Base-by-base conservation (phyloP, 1,140 invertebrate genomes). In the Conus betulinus region DNA sequence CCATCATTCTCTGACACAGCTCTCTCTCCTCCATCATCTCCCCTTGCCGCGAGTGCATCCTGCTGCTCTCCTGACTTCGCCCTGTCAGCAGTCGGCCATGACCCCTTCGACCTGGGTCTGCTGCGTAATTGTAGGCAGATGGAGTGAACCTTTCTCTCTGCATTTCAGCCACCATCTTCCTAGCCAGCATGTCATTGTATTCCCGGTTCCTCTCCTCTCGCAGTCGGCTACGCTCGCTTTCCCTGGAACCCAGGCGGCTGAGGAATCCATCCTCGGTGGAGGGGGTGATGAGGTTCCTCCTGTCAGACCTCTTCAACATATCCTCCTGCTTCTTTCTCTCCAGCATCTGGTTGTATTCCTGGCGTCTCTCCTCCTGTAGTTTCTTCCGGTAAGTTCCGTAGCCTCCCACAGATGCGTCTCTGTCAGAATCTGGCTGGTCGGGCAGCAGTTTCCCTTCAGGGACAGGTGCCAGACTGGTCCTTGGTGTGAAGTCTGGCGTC, bases 261-360 rank as follows among this genome's bases (percentile, higher is more conserved):
- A 81, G 15, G 39, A 81, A 81, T 20, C 79, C 79, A 23, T 23
- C 39, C n/a, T 27, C 76, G 39, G 27, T 51, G 3, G 79, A 51
- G 4, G 79, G 79, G 3, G 79, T 81, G 39, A 7, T 53, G 51
- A 53, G 4, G 17, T 53, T 51, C 17, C 15, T 39, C 39, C 51
- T 71, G 11, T 71, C 23, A 7, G 67, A 17, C 67, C 67, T 71
- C 23, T n/a, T 71, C 17, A 23, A 51, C 51, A 13, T 0, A 0
- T 81, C 79, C 15, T 81, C 39, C 13, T 55, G 39, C 23, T 51
- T 81, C 79, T 81, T 81, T 51, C 51, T 52, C 11, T 81, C 79
- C 39, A 81, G 79, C 79, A 81, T 81, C 17, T 81, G 27, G 51
- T 81, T 81, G 79, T 81, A 81, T 51, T 81, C 79, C 51, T 51